Conservation (phyloP, 2,888 invertebrate species). For the Temnothorax unifasciatus region DNA sequence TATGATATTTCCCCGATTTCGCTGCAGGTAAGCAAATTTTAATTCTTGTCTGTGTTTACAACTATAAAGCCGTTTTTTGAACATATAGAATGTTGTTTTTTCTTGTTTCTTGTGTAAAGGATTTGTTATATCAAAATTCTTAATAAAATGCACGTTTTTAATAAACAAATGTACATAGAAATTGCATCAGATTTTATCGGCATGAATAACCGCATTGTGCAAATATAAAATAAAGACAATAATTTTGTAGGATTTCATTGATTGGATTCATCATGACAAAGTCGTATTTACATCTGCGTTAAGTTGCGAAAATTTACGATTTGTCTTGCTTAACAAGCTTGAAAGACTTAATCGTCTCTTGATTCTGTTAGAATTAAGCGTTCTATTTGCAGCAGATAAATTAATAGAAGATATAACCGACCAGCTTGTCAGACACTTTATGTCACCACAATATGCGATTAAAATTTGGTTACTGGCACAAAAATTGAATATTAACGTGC, state of each 20-base stretch:
- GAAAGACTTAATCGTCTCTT: slow-evolving; percentile 60
- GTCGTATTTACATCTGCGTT: not conserved
- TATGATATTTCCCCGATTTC: slow-evolving; percentile 62
- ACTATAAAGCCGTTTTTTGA: not conserved
- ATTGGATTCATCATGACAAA: slow-evolving; percentile 77
- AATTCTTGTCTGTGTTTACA: too few relatives aligned
- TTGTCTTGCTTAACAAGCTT: too few relatives aligned
- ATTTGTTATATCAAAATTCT: too few relatives aligned
- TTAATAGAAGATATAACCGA: not conserved
- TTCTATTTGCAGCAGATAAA: not conserved
- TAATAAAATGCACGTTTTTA: slow-evolving; percentile 8
- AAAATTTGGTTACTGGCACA: slow-evolving; percentile 77
- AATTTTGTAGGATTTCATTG: slow-evolving; percentile 76
- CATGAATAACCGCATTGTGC: not conserved
- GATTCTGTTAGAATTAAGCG: slow-evolving; percentile 8
- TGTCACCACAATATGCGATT: slow-evolving; percentile 73
- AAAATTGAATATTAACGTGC: slow-evolving; percentile 71
- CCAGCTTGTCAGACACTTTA: not conserved
- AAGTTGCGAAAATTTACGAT: not conserved
- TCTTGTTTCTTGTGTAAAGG: too few relatives aligned
- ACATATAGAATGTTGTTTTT: too few relatives aligned
- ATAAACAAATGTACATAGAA: too few relatives aligned
- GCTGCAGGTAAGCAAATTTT: slow-evolving; percentile 76
- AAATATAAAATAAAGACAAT: not conserved
- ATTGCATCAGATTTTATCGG: not conserved